Evolutionary conservation across 23 tunicate species (phyloP).

Genomic region (Phallusia fumigata): DNA sequence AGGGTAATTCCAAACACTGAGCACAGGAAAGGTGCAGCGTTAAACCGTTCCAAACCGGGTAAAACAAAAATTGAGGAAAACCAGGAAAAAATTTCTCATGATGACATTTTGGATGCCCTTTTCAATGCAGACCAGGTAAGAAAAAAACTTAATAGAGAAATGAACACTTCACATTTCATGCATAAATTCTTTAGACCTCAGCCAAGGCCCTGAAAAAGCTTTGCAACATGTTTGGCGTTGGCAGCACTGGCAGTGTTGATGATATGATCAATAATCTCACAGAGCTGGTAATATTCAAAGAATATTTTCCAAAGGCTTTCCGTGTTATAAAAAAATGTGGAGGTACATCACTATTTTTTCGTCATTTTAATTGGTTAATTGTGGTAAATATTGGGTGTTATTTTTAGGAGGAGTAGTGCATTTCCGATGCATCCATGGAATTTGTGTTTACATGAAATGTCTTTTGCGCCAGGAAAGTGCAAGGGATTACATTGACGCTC

Average conservation of each 20-base stretch:
- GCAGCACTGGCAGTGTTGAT: not conserved
- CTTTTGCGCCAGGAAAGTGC: conserved; percentile 20
- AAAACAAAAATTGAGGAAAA: not conserved
- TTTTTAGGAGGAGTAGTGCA: conserved; percentile 14
- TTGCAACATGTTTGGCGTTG: conserved; percentile 4
- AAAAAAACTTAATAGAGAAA: too few species aligned
- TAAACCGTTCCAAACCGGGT: not conserved
- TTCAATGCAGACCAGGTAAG: not conserved
- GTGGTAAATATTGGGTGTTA: not conserved
- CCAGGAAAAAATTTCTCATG: conserved; percentile 4
- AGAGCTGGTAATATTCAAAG: conserved; percentile 18
- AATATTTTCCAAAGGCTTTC: conserved; percentile 3
- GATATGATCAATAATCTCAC: conserved; percentile 11
- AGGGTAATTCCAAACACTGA: conserved; percentile 1
- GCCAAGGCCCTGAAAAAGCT: not conserved
- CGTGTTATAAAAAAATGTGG: conserved; percentile 14
- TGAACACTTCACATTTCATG: too few species aligned
- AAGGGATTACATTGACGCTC: conserved; percentile 17
- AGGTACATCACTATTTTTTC: too few species aligned
- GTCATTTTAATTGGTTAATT: too few species aligned
- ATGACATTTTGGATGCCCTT: not conserved
- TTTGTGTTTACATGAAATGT: conserved; percentile 15
- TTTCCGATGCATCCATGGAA: conserved; percentile 7
- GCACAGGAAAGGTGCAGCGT: not conserved
- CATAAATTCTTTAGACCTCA: too few species aligned